Conservation (phyloP, 2,888 invertebrate genomes). For the Dioctria linearis region DNA sequence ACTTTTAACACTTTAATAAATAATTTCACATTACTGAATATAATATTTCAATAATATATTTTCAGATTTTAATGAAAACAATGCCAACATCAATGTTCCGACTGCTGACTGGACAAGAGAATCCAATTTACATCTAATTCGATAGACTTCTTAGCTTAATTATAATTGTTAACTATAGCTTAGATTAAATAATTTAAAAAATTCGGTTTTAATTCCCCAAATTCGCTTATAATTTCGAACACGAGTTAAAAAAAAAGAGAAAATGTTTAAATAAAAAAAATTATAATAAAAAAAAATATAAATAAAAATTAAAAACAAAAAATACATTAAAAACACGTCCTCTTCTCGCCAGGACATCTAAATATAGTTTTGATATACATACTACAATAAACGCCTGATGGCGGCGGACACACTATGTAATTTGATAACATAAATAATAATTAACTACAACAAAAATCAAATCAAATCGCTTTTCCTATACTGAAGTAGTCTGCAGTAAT, state of each 20-base stretch:
- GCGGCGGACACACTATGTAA: slow-evolving; percentile 44
- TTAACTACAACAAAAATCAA: slow-evolving; percentile 38
- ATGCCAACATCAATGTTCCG: slow-evolving; percentile 99
- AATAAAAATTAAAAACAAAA: no score
- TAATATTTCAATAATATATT: neutral
- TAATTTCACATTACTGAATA: no score
- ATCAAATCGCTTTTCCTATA: slow-evolving; percentile 48
- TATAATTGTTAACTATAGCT: slow-evolving; percentile 51
- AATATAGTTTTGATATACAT: slow-evolving; percentile 50
- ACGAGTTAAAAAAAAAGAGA: slow-evolving; percentile 5
- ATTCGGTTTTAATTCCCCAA: neutral
- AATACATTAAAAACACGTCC: slow-evolving; percentile 43
- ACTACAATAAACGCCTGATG: slow-evolving; percentile 33
- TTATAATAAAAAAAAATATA: slow-evolving; percentile 24
- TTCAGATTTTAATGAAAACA: slow-evolving; percentile 98
- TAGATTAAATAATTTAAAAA: slow-evolving; percentile 36
- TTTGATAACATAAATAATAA: slow-evolving; percentile 31
- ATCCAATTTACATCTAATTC: slow-evolving; percentile 95
- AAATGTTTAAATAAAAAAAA: neutral
- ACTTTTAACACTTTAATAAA: no score
- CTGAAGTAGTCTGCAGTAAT: slow-evolving; percentile 46
- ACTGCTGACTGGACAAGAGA: slow-evolving; percentile 98
- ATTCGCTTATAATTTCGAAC: slow-evolving; percentile 32
- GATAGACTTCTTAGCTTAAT: slow-evolving; percentile 50
- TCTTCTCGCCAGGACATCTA: slow-evolving; percentile 45